Evolutionary conservation across 2,797 vertebrate species (phyloP), one percentile per base, ranked within the genome.

Genomic region (Melanotaenia boesemani): DNA sequence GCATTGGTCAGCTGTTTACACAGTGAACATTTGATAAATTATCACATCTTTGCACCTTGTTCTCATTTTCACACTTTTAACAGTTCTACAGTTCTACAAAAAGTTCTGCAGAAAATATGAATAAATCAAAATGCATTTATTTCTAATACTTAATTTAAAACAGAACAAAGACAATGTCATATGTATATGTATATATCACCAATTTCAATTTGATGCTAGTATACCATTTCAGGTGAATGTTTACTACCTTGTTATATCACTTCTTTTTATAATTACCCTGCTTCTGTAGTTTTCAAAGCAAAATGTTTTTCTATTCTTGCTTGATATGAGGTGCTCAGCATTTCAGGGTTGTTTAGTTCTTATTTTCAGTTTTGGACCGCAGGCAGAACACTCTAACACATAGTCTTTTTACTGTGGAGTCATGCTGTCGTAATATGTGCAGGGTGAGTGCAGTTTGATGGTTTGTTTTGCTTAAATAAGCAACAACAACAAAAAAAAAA

Each of bases 1-100:
- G 59, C 67, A 74, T 30, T 64, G 44, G 56, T 55, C 39, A 34
- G 39, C 57, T 0, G 6, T 28, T 22, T 34, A 66, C n/a, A 55
- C 26, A 20, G 36, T 64, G 22, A 52, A 80, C 13, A 36, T 24
- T 16, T 0, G 9, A 18, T 28, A 74, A 13, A 60, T 50, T 18
- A 28, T 71, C 48, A 62, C 24, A 63, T 7, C 62, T 28, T 34
- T 3, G 20, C 15, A 57, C 52, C 64, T 56, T 46, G 3, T 57
- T 44, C 4, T 32, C 1, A 39, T 58, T 83, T 16, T 28, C 15
- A 64, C 7, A 32, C 12, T 22, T 11, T 62, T 37, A 24, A 8
- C 9, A 16, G 26, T 22, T 30, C 15, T 65, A 50, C 34, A 52
- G 52, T 30, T 30, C 30, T 30, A 30, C 48, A 48, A 65, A 37